A percentile compares a stretch with the other conserved stretches of the same genome.
Conservation (phyloP, 2,888 invertebrate genomes). For the Tetropium fuscum region DNA sequence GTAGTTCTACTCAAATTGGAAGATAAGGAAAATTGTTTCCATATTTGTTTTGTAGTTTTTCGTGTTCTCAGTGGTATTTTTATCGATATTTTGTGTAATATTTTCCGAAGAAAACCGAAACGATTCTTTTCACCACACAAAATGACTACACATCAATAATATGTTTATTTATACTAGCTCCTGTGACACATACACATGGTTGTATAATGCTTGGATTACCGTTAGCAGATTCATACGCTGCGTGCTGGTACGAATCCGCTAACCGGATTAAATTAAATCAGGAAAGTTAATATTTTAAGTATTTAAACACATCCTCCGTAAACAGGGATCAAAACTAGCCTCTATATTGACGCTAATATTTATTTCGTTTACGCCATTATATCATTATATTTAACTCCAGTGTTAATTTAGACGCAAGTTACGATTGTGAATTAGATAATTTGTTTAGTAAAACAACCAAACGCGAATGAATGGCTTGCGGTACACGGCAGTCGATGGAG, state of each 20-base stretch:
- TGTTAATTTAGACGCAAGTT: not conserved
- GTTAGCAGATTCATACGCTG: too few relatives aligned
- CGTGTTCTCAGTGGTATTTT: too few relatives aligned
- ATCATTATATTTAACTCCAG: not conserved
- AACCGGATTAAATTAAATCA: constrained; percentile 11
- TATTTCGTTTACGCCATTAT: not conserved
- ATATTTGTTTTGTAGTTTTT: too few relatives aligned
- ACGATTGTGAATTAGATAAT: not conserved
- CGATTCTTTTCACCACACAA: too few relatives aligned
- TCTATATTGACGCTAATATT: not conserved
- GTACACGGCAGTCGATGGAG: constrained; percentile 1
- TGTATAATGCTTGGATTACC: too few relatives aligned
- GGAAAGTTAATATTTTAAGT: constrained; percentile 6
- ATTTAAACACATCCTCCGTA: constrained; percentile 7
- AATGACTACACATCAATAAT: too few relatives aligned
- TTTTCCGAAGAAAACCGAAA: too few relatives aligned
- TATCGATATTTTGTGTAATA: too few relatives aligned
- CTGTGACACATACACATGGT: too few relatives aligned
- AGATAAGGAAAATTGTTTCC: too few relatives aligned
- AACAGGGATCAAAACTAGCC: not conserved
- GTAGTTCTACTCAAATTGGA: too few relatives aligned
- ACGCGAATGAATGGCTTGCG: not conserved
- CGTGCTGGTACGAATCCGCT: not conserved
- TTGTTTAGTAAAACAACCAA: not conserved
- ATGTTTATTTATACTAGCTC: too few relatives aligned